Conservation (phyloP, 2,797 vertebrate species). For the Macrochelys suwanniensis region DNA sequence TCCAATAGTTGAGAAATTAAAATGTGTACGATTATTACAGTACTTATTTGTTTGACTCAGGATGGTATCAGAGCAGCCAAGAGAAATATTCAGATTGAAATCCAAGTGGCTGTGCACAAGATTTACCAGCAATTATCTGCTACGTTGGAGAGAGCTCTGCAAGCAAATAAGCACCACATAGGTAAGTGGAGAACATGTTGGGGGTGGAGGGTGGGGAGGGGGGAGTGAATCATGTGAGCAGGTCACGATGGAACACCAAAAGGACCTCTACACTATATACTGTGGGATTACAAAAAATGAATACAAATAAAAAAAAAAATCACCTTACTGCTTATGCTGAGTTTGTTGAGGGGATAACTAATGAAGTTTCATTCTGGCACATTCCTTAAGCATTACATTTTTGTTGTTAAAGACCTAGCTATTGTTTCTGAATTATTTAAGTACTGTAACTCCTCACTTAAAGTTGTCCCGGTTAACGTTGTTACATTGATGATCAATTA, state of each 20-base stretch:
- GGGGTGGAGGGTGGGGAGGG: background rate
- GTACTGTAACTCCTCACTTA: background rate
- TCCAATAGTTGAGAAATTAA: constrained; percentile 6
- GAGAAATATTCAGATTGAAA: constrained; percentile 93
- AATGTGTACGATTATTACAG: background rate
- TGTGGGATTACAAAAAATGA: background rate
- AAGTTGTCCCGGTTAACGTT: no score
- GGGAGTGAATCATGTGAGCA: background rate
- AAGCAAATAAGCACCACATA: constrained; percentile 97
- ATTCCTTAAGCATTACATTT: background rate
- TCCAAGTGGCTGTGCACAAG: constrained; percentile 97
- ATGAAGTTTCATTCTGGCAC: background rate
- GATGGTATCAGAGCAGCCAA: constrained; percentile 96
- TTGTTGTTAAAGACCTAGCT: background rate
- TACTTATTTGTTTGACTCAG: constrained; percentile 78
- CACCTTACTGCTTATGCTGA: background rate
- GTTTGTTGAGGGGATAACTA: background rate
- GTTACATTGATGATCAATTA: no score
- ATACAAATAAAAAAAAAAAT: background rate
- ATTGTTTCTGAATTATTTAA: background rate
- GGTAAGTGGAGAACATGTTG: constrained; percentile 81
- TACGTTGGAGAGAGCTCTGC: constrained; percentile 94
- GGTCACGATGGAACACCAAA: background rate
- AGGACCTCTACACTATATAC: background rate
- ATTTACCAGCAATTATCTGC: constrained; percentile 98